These are phyloP conservation scores for Anguilla anguilla DNA, from an alignment of 2,797 vertebrate species.

Conservation along the genomic window DNA sequence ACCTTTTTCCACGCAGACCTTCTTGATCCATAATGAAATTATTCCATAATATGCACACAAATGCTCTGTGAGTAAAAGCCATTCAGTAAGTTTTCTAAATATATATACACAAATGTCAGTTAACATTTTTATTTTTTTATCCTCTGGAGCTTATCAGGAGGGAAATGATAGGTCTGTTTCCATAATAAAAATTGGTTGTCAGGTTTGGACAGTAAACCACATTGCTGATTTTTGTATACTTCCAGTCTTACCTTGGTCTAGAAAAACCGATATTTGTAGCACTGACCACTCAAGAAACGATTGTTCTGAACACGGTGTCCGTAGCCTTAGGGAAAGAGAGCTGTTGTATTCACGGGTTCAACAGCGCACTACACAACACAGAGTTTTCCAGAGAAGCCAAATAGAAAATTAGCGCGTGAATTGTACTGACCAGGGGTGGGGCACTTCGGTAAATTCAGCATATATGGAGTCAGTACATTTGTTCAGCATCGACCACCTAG, in stretches of 20 bases:
- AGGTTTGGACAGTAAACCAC: slow-evolving; percentile 35
- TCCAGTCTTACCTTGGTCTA: slow-evolving; percentile 5
- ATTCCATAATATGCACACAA: not conserved
- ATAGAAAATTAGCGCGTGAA: slow-evolving; percentile 32
- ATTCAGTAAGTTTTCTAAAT: not conserved
- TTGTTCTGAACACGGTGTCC: not conserved
- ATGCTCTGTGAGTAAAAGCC: not conserved
- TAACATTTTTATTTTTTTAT: not conserved
- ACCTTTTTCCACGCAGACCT: not conserved
- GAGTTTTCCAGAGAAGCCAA: slow-evolving; percentile 7
- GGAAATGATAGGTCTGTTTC: slow-evolving; percentile 37
- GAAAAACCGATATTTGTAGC: slow-evolving; percentile 18
- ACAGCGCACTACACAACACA: not conserved
- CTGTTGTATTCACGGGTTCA: not conserved
- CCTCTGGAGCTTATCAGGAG: not conserved
- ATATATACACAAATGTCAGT: not conserved
- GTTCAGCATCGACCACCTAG: not conserved
- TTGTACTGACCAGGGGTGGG: slow-evolving; percentile 56
- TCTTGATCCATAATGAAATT: not conserved
- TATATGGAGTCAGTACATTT: not conserved
- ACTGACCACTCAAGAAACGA: slow-evolving; percentile 9
- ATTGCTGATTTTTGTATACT: slow-evolving; percentile 49
- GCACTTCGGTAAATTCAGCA: slow-evolving; percentile 35
- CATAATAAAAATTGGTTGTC: slow-evolving; percentile 43
- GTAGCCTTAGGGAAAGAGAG: not conserved